Conservation (phyloP, 2,113 vertebrate species). For the Ceratotherium simum region DNA sequence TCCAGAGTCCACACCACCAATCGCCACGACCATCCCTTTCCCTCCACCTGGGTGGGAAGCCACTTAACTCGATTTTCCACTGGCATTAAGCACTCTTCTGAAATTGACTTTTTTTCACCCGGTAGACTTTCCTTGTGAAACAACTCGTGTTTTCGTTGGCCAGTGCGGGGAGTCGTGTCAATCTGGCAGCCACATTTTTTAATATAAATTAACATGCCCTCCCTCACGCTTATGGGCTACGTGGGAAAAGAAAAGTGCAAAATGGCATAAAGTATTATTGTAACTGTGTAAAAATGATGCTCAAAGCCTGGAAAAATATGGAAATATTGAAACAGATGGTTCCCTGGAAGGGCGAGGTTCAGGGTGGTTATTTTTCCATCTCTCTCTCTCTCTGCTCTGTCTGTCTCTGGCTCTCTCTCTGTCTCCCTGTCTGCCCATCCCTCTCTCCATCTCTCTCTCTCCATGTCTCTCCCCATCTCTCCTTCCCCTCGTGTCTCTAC, state of each 20-base stretch:
- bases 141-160: background rate
- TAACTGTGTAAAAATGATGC: background rate
- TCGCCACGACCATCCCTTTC: fast-evolving
- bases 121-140: background rate
- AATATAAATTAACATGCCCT: background rate
- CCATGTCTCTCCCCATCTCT: background rate
- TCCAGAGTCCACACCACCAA: fast-evolving
- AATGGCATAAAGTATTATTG: background rate
- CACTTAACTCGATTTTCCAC: background rate
- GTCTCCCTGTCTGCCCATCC: no score
- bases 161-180: fast-evolving
- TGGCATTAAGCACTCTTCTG: background rate
- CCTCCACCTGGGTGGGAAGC: background rate
- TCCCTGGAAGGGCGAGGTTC: background rate
- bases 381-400: no score
- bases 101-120: no score
- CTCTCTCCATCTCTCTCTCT: no score
- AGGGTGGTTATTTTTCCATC: background rate
- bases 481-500: background rate
- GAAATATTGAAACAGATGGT: background rate
- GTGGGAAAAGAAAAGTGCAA: background rate
- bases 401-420: no score
- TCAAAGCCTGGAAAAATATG: background rate
- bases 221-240: background rate
- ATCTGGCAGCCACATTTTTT: no score